Conservation (phyloP, 2,888 invertebrate genomes). For the Morpho achilles region DNA sequence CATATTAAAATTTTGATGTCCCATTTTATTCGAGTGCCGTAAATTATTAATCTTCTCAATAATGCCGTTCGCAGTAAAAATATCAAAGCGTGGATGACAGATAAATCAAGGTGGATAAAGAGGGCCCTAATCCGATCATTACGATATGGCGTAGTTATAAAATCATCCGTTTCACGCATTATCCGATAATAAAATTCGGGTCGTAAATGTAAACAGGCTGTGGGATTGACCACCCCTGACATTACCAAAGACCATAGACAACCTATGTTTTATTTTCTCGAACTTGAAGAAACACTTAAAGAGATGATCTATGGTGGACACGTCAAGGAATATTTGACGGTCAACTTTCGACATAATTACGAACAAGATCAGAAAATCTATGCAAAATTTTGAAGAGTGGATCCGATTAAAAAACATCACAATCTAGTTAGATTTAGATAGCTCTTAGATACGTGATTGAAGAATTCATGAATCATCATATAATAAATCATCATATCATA, state of each 20-base stretch:
- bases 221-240: constrained; percentile 53
- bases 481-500: too few relatives aligned
- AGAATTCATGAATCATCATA: too few relatives aligned
- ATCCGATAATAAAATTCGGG: constrained; percentile 55
- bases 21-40: constrained; percentile 28
- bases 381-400: too few relatives aligned
- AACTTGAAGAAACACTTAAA: too few relatives aligned
- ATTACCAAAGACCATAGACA: constrained; percentile 17
- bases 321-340: too few relatives aligned
- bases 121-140: constrained; percentile 60
- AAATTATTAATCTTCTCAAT: constrained; percentile 30
- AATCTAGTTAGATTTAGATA: too few relatives aligned
- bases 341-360: too few relatives aligned
- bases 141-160: constrained; percentile 58
- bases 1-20: constrained; percentile 26
- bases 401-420: too few relatives aligned
- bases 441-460: too few relatives aligned
- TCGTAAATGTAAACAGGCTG: constrained; percentile 49
- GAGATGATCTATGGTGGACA: too few relatives aligned
- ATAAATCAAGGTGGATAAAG: constrained; percentile 69
- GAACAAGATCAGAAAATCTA: too few relatives aligned
- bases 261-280: too few relatives aligned
- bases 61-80: constrained; percentile 34
- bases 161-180: constrained; percentile 67
- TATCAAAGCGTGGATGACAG: constrained; percentile 34